Conservation (phyloP, 2,113 vertebrate species). For the Elanoides forficatus region DNA sequence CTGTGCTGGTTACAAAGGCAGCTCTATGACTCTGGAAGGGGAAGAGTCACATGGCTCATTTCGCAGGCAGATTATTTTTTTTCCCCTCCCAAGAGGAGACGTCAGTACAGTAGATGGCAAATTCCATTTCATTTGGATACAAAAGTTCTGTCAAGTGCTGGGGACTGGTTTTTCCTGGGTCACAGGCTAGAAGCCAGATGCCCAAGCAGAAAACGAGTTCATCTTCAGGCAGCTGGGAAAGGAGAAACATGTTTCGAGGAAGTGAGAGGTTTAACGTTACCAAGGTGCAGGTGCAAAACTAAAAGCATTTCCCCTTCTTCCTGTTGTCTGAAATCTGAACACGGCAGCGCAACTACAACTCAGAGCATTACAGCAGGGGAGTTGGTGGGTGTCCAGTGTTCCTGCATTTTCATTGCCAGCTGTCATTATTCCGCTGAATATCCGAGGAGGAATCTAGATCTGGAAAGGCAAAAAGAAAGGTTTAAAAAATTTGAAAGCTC, state of each 20-base stretch:
- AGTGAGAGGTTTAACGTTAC: neutral
- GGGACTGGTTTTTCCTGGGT: neutral
- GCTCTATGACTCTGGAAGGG: neutral
- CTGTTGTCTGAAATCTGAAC: neutral
- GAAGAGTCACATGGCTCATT: neutral
- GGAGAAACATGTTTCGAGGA: neutral
- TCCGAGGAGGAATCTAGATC: neutral
- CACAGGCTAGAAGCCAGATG: neutral
- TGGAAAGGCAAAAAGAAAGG: constrained; percentile 35
- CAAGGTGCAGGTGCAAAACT: constrained; percentile 69
- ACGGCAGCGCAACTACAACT: neutral
- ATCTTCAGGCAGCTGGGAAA: neutral
- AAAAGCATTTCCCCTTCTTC: neutral
- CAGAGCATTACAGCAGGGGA: neutral
- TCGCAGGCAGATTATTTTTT: neutral
- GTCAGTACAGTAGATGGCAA: neutral
- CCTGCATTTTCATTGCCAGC: neutral
- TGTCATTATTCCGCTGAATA: neutral
- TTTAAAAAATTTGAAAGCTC: neutral
- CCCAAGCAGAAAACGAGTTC: neutral
- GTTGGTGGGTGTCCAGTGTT: rapidly evolving
- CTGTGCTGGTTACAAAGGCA: neutral
- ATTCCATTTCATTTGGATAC: neutral
- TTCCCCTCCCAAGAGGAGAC: neutral
- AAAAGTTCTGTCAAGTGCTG: neutral